Evolutionary conservation across 1,140 invertebrate genomes (phyloP).

Genomic region (Drosophila nasuta): DNA sequence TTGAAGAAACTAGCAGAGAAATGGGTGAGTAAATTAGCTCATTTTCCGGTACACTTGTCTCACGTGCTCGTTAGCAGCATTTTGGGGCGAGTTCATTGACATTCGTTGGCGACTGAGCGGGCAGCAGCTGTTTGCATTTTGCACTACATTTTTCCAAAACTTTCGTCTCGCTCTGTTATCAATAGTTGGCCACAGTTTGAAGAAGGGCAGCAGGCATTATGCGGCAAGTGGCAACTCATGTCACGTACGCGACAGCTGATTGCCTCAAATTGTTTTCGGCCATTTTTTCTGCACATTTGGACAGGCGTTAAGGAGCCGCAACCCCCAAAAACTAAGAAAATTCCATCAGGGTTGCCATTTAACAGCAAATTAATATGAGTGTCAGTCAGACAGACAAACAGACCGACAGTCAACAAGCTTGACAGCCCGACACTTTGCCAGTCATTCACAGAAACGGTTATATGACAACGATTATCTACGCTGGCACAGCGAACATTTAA

Average conservation of each 20-base stretch:
- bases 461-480: conserved; percentile 1
- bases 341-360: conserved; percentile 45
- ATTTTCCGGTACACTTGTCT: conserved; percentile 79
- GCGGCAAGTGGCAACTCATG: conserved; percentile 42
- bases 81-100: conserved; percentile 65
- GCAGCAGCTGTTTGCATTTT: conserved; percentile 76
- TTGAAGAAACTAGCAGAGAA: conserved; percentile 34
- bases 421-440: conserved; percentile 23
- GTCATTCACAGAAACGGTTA: neutral
- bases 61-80: conserved; percentile 74
- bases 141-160: conserved; percentile 41
- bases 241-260: conserved; percentile 75
- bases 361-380: conserved; percentile 63
- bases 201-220: conserved; percentile 1
- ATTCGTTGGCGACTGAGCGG: conserved; percentile 26
- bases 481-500: neutral
- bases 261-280: conserved; percentile 78
- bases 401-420: conserved; percentile 15
- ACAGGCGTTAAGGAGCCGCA: conserved; percentile 58
- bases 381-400: conserved; percentile 26
- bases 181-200: conserved; percentile 38
- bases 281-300: conserved; percentile 74
- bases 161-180: conserved; percentile 34
- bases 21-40: conserved; percentile 69
- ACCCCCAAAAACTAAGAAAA: conserved; percentile 27